phyloP scores from a whole-genome alignment of 2,113 vertebrate species.

The Catagonus wagneri region DNA sequence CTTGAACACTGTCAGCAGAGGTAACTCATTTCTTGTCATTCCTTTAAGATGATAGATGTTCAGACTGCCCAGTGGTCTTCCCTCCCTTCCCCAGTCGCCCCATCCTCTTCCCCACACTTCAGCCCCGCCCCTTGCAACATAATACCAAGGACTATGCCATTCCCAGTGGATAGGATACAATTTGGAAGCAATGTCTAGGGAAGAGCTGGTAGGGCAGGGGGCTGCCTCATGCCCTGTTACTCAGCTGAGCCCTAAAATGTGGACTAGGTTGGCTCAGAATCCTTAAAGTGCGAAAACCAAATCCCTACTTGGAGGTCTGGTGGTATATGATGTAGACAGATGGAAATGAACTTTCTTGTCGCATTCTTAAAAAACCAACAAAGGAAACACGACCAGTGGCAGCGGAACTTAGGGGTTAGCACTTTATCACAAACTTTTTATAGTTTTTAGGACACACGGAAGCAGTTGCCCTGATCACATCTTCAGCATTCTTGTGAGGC shows the following conservation, averaged over 20 bases:
- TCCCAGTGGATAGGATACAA: conserved; percentile 40
- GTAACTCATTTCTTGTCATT: not conserved
- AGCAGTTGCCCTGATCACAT: not conserved
- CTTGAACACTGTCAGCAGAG: not conserved
- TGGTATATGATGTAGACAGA: not conserved
- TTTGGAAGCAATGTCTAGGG: conserved; percentile 61
- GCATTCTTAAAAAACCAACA: not conserved
- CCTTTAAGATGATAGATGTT: not conserved
- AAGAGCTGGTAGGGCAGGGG: conserved; percentile 60
- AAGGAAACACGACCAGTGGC: not conserved
- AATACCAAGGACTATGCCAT: not conserved
- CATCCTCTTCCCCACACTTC: not conserved
- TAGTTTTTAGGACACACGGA: not conserved
- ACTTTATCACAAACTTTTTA: not conserved
- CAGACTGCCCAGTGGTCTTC: conserved; percentile 64
- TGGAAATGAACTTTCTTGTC: not conserved
- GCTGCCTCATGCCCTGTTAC: conserved; percentile 78
- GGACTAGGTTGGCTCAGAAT: conserved; percentile 60
- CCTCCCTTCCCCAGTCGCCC: too few species aligned
- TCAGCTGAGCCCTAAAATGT: conserved; percentile 69
- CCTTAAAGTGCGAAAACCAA: not conserved
- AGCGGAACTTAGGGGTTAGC: not conserved
- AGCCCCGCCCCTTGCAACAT: fast-evolving
- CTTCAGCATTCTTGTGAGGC: not conserved
- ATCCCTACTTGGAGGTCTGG: not conserved